Conservation (phyloP, 2,797 vertebrate species). For the Hirundo rustica region DNA sequence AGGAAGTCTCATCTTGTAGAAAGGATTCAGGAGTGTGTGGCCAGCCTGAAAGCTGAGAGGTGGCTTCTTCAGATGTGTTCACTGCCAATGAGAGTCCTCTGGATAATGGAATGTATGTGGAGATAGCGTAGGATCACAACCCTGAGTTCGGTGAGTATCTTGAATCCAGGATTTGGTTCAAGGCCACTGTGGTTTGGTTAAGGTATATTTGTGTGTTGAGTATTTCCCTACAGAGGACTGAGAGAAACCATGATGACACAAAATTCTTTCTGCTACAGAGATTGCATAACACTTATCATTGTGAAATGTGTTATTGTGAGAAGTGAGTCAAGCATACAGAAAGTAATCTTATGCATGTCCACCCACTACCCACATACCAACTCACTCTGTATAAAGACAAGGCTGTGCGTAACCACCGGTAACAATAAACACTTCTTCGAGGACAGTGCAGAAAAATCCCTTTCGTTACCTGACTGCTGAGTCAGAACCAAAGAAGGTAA, state of each 20-base stretch:
- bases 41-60: background rate
- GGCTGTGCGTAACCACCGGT: accelerated
- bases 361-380: background rate
- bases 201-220: background rate
- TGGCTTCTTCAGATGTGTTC: background rate
- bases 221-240: background rate
- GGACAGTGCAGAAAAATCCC: background rate
- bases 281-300: background rate
- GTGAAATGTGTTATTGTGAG: background rate
- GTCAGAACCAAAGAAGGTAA: background rate
- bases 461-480: background rate
- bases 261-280: background rate
- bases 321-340: background rate
- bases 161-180: background rate
- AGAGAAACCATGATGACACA: background rate
- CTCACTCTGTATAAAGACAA: background rate
- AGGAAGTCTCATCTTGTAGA: background rate
- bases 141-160: background rate
- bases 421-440: background rate
- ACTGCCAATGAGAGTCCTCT: background rate
- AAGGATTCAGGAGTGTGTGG: background rate
- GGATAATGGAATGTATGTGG: background rate
- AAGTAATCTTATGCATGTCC: background rate
- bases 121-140: background rate
- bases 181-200: background rate